These are phyloP conservation scores for Zaprionus ghesquierei DNA, from an alignment of 1,140 invertebrate species.

Conservation along the genomic window DNA sequence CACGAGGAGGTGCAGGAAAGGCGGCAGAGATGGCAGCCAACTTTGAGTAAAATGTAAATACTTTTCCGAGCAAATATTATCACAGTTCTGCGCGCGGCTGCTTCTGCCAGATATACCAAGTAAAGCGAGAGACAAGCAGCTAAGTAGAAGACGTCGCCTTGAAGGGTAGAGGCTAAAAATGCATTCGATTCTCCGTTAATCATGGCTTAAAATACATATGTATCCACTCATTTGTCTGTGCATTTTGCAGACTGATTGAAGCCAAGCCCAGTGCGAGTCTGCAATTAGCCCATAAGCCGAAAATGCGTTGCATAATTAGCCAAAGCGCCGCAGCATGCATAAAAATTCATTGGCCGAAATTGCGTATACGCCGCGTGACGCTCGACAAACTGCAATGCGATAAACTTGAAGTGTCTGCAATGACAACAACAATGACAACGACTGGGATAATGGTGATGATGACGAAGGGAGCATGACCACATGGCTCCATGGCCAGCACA, in stretches of 20 bases:
- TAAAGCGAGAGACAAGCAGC: constrained; percentile 44
- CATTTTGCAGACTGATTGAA: constrained; percentile 3
- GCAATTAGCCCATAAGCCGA: constrained; percentile 66
- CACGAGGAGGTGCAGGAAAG: not conserved
- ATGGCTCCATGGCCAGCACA: constrained; percentile 56
- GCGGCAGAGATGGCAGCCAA: constrained; percentile 24
- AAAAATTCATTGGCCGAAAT: constrained; percentile 72
- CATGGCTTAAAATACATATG: too few species aligned
- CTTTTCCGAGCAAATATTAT: constrained; percentile 74
- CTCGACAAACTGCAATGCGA: constrained; percentile 57
- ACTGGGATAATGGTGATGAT: not conserved
- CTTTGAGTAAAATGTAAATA: constrained; percentile 78
- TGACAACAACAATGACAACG: constrained; percentile 25
- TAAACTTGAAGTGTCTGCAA: constrained; percentile 75
- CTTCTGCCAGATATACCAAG: constrained; percentile 68
- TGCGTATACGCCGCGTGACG: constrained; percentile 64
- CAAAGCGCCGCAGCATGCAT: constrained; percentile 32
- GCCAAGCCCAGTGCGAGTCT: not conserved
- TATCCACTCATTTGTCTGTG: too few species aligned
- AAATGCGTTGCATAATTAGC: constrained; percentile 37
- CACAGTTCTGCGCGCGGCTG: constrained; percentile 62
- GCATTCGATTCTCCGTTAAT: too few species aligned
- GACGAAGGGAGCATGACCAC: constrained; percentile 45
- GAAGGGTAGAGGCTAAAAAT: too few species aligned
- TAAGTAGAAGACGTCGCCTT: constrained; percentile 3